Percentiles rank a stretch among this genome's conserved stretches.
These are phyloP conservation scores for Orycteropus afer DNA, from an alignment of 2,113 vertebrate species.

Conservation along the genomic window DNA sequence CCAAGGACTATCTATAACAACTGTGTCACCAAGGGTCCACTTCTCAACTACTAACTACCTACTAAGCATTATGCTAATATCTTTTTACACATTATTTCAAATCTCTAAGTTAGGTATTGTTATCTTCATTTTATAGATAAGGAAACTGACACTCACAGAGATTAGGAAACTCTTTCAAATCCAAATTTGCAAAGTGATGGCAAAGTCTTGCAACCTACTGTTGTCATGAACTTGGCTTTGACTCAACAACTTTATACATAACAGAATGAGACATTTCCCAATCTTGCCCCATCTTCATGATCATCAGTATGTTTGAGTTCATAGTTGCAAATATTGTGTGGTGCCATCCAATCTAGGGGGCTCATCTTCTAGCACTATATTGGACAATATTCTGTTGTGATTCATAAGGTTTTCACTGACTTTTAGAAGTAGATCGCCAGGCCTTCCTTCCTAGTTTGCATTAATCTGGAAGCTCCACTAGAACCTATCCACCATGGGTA, in stretches of 20 bases:
- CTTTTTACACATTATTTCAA: background rate
- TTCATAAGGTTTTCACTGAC: background rate
- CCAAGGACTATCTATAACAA: no score
- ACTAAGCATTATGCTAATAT: conserved; percentile 1
- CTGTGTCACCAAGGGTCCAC: no score
- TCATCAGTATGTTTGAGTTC: no score
- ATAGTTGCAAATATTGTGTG: no score
- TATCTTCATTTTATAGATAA: conserved; percentile 22
- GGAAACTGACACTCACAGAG: no score
- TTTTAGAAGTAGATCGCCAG: background rate
- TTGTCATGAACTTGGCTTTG: no score
- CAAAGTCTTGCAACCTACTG: background rate
- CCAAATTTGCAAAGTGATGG: background rate
- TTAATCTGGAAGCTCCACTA: no score
- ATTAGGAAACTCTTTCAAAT: conserved; percentile 11
- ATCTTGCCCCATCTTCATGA: no score
- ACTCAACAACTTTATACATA: no score
- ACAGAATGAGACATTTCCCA: no score
- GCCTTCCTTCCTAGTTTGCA: background rate
- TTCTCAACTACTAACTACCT: background rate
- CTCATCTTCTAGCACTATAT: background rate
- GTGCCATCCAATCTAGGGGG: background rate
- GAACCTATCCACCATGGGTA: background rate
- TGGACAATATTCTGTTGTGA: background rate
- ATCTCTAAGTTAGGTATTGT: conserved; percentile 9